These are phyloP conservation scores for Cinclus cinclus DNA, from an alignment of 2,113 vertebrate genomes.

Conservation along the genomic window DNA sequence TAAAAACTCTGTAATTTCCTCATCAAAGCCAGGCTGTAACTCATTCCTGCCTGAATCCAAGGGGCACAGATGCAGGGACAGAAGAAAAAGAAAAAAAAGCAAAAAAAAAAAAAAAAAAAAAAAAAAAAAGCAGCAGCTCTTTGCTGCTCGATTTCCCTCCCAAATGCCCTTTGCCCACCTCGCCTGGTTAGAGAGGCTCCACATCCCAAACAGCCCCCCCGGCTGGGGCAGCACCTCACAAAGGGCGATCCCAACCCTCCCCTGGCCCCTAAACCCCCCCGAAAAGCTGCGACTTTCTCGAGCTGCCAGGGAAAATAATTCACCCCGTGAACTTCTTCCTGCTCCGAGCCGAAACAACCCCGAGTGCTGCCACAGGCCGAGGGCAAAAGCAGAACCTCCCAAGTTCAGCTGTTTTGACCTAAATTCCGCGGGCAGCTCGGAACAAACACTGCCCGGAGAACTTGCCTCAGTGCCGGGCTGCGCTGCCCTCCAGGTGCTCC, in stretches of 20 bases:
- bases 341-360: rapidly evolving
- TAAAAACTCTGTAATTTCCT: not conserved
- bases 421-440: not conserved
- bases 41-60: not conserved
- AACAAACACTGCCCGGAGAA: rapidly evolving
- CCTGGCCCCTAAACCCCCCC: not conserved
- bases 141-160: not conserved
- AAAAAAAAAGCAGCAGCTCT: not conserved
- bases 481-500: not conserved
- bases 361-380: rapidly evolving
- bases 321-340: not conserved
- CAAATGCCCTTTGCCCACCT: not conserved
- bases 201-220: rapidly evolving
- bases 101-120: not conserved
- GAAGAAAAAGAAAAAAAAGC: not conserved
- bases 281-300: rapidly evolving
- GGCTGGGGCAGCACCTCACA: not conserved
- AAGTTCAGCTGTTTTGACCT: not conserved
- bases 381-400: not conserved
- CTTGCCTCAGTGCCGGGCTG: not conserved
- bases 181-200: not conserved
- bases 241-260: not conserved
- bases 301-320: not conserved
- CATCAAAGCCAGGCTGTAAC: not conserved
- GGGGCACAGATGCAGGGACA: not conserved